Evolutionary conservation across 1,140 invertebrate genomes (phyloP).

Genomic region (Ridgeia piscesae): DNA sequence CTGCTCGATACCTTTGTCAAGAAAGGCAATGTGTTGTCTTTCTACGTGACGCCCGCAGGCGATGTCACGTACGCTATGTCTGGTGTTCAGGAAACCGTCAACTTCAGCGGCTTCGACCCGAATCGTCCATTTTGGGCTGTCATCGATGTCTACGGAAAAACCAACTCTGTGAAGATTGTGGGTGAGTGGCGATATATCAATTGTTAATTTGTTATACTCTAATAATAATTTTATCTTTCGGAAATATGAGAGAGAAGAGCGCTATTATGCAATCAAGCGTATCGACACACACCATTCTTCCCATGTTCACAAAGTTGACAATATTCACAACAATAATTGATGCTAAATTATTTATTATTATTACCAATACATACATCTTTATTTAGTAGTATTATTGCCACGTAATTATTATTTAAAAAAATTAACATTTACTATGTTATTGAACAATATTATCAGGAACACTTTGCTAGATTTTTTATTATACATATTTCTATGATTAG

Average conservation of each 20-base stretch:
- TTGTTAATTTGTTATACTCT: background rate
- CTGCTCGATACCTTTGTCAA: constrained; percentile 88
- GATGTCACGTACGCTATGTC: constrained; percentile 94
- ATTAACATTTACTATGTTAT: no score
- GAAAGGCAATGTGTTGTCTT: constrained; percentile 83
- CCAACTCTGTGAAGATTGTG: constrained; percentile 87
- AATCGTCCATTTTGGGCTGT: constrained; percentile 85
- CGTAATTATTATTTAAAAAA: no score
- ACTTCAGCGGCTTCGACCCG: constrained; percentile 88
- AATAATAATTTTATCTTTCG: background rate
- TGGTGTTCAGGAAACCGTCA: constrained; percentile 92
- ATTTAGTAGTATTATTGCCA: no score
- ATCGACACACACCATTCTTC: background rate
- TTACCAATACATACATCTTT: no score
- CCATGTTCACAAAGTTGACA: background rate
- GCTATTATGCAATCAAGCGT: background rate
- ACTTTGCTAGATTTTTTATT: no score
- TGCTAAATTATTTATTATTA: no score
- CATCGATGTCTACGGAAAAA: constrained; percentile 96
- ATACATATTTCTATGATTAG: no score
- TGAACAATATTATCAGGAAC: no score
- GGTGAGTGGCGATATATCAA: constrained; percentile 19
- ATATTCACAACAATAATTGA: no score
- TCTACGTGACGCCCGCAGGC: constrained; percentile 80
- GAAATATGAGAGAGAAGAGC: background rate